These are phyloP conservation scores for Mylabris sibirica DNA, from an alignment of 2,888 invertebrate species.

Conservation along the genomic window DNA sequence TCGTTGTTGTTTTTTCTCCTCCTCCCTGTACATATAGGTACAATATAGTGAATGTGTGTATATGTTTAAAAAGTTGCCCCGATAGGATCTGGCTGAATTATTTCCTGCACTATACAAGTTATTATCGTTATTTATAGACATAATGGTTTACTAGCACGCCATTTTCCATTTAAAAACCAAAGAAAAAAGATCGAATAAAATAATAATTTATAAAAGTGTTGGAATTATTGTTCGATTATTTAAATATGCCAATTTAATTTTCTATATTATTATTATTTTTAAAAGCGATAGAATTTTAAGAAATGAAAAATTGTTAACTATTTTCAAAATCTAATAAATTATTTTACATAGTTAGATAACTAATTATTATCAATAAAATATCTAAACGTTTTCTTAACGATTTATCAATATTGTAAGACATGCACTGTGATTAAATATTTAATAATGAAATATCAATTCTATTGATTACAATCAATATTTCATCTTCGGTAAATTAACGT, in stretches of 20 bases:
- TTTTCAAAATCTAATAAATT: conserved; percentile 5
- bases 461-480: background rate
- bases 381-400: background rate
- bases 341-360: background rate
- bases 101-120: conserved; percentile 50
- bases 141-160: conserved; percentile 53
- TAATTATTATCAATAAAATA: conserved; percentile 2
- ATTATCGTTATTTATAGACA: conserved; percentile 51
- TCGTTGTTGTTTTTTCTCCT: conserved; percentile 22
- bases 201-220: conserved; percentile 23
- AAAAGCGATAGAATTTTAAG: background rate
- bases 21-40: background rate
- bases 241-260: conserved; percentile 4
- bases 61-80: conserved; percentile 40
- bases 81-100: conserved; percentile 50
- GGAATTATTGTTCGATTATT: conserved; percentile 14
- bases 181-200: conserved; percentile 12
- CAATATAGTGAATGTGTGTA: conserved; percentile 24
- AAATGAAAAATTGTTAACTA: background rate
- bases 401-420: conserved; percentile 3
- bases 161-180: conserved; percentile 48
- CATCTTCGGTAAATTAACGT: background rate
- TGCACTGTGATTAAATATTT: conserved; percentile 1
- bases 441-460: background rate
- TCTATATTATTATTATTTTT: background rate